Base-by-base conservation (phyloP, 2,113 vertebrate species). In the Chionis minor region DNA sequence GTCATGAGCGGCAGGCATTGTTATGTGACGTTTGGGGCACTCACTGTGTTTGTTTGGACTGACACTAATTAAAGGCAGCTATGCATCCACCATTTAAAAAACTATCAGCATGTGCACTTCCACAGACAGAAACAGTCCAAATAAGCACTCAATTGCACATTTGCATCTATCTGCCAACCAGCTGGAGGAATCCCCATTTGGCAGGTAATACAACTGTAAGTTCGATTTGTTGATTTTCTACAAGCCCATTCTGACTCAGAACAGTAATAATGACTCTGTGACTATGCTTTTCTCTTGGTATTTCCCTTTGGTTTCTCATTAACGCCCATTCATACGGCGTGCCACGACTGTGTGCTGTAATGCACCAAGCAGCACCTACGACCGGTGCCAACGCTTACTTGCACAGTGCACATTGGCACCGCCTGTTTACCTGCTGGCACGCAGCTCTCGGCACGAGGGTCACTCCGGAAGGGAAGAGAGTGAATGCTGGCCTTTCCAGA, bases 91-190 rank as follows among this genome's bases (percentile, higher is more conserved):
- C 42, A 16, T 21, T 47, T 35, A 2, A 8, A 65, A 77, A 75
- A 22, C 26, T 21, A 10, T 5, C 28, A 47, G 59, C 35, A 27
- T 11, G 2, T 42, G 12, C 27, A 38, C 47, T 80, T 82, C 19
- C 49, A n/a, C 51, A 75, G 83, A 84, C 84, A 93, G 51, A 44
- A 83, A 27, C 40, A 26, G 69, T 7, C 45, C 74, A 85, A 49
- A 35, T 1, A 22, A 1, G 18, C 28, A 40, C 15, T 26, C 24
- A 77, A 2, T 19, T 63, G 30, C 4, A 2, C 12, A 3, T 51
- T 47, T 51, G 35, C 42, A 55, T 27, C 0, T 51, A 52, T 21
- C 18, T 82, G 54, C 59, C 54, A 67, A 14, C 14, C 28, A 55
- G 65, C 24, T 54, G 71, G 65, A 73, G 42, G 59, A 78, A 69